phyloP scores from a whole-genome alignment of 2,797 vertebrate species.

The Vultur gryphus region DNA sequence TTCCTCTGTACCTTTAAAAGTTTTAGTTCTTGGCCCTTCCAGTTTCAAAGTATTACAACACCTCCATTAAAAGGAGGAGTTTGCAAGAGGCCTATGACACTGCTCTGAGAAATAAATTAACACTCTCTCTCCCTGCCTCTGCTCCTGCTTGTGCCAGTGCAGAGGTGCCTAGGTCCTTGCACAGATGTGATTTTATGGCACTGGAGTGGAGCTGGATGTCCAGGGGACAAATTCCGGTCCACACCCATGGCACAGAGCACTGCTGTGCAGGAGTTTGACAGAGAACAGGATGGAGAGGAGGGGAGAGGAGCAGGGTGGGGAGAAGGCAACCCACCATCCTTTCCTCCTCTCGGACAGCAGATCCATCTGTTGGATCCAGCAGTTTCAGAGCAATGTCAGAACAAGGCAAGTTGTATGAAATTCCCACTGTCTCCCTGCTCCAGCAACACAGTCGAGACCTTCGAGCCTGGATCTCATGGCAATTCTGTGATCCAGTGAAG shows the following conservation, averaged over 20 bases:
- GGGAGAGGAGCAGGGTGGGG: neutral
- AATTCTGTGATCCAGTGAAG: neutral
- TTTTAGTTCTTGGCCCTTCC: neutral
- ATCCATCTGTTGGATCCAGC: neutral
- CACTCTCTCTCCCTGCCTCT: neutral
- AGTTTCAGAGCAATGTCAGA: neutral
- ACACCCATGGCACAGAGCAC: neutral
- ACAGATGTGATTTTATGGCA: neutral
- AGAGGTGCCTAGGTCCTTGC: neutral
- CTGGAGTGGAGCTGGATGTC: neutral
- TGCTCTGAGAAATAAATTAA: neutral
- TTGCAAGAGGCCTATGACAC: neutral
- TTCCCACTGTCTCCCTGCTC: neutral
- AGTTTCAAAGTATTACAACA: neutral
- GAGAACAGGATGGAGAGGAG: neutral
- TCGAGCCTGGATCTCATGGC: neutral
- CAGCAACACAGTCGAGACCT: neutral
- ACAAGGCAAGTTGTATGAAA: neutral
- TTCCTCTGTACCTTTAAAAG: neutral
- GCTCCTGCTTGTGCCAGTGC: neutral
- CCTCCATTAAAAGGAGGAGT: neutral
- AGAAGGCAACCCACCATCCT: neutral
- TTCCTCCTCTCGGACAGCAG: accelerated
- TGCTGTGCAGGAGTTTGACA: too few species aligned
- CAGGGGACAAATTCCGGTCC: neutral